Base-by-base conservation (phyloP, 2,113 vertebrate genomes). In the Rhinolophus ferrumequinum region DNA sequence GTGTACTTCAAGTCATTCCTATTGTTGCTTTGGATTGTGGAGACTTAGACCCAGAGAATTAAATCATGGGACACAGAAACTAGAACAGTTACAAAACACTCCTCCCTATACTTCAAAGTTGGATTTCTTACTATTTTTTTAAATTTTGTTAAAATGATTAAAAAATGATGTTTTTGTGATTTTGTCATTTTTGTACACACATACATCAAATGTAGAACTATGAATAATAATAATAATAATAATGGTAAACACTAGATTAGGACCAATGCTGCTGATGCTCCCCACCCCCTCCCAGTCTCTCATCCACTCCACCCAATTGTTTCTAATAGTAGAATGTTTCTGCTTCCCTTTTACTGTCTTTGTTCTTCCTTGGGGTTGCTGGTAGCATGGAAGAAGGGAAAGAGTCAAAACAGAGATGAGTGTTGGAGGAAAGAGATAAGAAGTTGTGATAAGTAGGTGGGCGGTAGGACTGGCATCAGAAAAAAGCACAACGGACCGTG, bases 41-140 rank as follows among this genome's bases (percentile, higher is more conserved):
- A 56, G 50, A 95, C 38, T 30, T 47, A 8, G n/a, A 93, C n/a
- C 9, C 16, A 54, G n/a, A 88, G 44, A 76, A 60, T 81, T 66
- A 86, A 77, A 79, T 75, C 64, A 2, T 5, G 30, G 28, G 16
- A 54, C n/a, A 58, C 4, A n/a, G 60, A 88, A 79, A 67, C 33
- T 38, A 62, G 64, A 52, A 73, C 4, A 6, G 18, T 44, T 58
- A 33, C 58, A 47, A 52, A 94, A 84, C 52, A 54, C 62, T 19
- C 82, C 47, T 76, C 50, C 58, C 10, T 79, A 44, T 9, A 28
- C 21, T 70, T 72, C 62, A 13, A 44, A 60, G 41, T 72, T 3
- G 33, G 16, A 70, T 69, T 77, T 35, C 52, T 62, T 96, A 22
- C n/a, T 90, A 7, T 62, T 28, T 87, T 56, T 41, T 1, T 5